Evolutionary conservation across 2,888 invertebrate genomes (phyloP), one percentile per base, ranked within the genome.

Genomic region (Drosophila colorata): DNA sequence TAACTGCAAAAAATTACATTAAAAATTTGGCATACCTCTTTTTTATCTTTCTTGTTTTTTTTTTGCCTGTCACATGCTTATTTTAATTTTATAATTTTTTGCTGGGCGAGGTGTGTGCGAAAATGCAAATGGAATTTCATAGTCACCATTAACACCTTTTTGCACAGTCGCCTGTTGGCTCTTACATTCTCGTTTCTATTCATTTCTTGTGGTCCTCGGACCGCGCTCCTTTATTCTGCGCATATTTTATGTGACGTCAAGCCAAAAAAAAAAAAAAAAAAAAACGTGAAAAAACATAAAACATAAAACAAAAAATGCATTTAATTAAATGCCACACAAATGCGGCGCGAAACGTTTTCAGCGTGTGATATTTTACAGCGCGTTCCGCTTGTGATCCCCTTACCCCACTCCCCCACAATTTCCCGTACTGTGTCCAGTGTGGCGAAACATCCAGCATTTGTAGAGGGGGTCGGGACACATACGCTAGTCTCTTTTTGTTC

Each of bases 61-160:
- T 78, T 61, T 16, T 31, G 33, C 9, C 47, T 48, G 49, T 61
- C 43, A 40, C 18, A 60, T 44, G 14, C 61, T 63, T 78, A 72
- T 75, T 57, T 76, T 75, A 76, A 58, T 73, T 73, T 76, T 55
- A 63, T 73, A 57, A 64, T 73, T 63, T 70, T 70, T 70, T 53
- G 48, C 18, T 14, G 38, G 64, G 69, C 58, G 49, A 65, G 60
- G 53, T 59, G 73, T 64, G 64, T 59, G 69, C 49, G 65, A 70
- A 86, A 87, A 85, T 82, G 80, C 83, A 84, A 88, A 84, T 84
- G 89, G 87, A 88, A 88, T 88, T 88, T 87, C 85, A 87, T 81
- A 88, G 89, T 87, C 76, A 66, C 89, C 89, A 84, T 84, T 84
- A 84, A 84, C 84, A 88, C 84, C 88, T 88, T 87, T 84, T 84